phyloP scores from a whole-genome alignment of 2,888 invertebrate genomes.

The Lumbricus terrestris region DNA sequence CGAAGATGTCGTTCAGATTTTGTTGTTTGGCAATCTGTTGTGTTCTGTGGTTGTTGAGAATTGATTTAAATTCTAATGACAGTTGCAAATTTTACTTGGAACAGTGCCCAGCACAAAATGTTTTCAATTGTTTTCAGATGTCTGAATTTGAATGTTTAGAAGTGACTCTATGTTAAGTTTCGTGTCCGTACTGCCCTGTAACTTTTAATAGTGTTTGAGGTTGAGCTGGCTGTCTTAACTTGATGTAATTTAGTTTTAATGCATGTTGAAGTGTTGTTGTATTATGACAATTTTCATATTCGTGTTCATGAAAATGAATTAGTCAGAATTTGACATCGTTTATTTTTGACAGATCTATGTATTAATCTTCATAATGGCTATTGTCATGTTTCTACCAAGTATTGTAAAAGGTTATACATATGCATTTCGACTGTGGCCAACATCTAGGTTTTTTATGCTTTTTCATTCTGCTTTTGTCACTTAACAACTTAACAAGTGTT shows the following conservation, averaged over 20 bases:
- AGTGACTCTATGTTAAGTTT: neutral
- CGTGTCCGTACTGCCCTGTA: neutral
- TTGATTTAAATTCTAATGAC: neutral
- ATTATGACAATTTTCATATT: neutral
- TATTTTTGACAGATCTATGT: neutral
- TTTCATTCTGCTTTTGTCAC: neutral
- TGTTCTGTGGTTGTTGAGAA: constrained; percentile 3
- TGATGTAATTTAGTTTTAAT: neutral
- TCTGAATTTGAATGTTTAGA: neutral
- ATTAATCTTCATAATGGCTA: neutral
- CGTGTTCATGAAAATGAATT: neutral
- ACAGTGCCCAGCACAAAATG: neutral
- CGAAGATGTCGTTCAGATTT: neutral
- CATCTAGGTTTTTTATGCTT: neutral
- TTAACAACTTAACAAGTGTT: neutral
- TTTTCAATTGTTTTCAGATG: neutral
- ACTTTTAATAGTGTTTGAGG: constrained; percentile 3
- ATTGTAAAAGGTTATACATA: neutral
- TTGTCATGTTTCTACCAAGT: neutral
- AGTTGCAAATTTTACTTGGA: neutral
- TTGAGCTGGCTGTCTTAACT: neutral
- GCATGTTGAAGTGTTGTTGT: neutral
- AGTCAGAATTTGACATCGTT: neutral
- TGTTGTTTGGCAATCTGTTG: neutral
- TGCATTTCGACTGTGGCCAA: neutral